Conservation (phyloP, 2,888 invertebrate species). For the Nipponacmea schrenckii region DNA sequence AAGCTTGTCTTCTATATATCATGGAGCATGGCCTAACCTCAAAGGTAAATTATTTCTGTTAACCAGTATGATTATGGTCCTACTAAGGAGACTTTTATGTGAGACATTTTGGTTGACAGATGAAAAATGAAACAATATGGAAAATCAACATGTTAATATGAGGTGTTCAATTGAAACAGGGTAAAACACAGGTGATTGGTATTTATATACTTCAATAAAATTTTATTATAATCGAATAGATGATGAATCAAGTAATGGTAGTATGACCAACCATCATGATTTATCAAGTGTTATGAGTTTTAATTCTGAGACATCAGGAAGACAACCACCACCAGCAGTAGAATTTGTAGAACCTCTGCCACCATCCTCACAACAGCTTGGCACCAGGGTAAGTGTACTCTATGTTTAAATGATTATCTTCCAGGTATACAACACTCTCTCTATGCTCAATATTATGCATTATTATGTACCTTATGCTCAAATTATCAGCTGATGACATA, state of each 20-base stretch:
- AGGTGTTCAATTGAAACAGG: too few species aligned
- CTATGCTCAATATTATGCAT: too few species aligned
- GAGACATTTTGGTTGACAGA: too few species aligned
- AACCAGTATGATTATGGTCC: background rate
- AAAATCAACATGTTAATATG: too few species aligned
- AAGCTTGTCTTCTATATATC: slow-evolving; percentile 70
- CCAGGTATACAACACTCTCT: too few species aligned
- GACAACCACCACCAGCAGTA: slow-evolving; percentile 2
- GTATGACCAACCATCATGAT: slow-evolving; percentile 64
- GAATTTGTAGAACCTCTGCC: slow-evolving; percentile 17
- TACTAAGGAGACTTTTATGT: too few species aligned
- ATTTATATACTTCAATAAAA: too few species aligned
- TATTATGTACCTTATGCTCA: too few species aligned
- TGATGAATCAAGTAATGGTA: slow-evolving; percentile 24
- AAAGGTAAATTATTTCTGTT: slow-evolving; percentile 49
- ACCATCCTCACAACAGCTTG: slow-evolving; percentile 53
- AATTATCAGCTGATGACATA: too few species aligned
- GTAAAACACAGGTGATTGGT: too few species aligned
- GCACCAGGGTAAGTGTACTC: slow-evolving; percentile 41
- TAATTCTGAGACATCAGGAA: slow-evolving; percentile 67
- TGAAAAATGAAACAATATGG: too few species aligned
- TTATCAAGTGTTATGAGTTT: slow-evolving; percentile 76
- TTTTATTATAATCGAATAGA: background rate
- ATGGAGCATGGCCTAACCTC: slow-evolving; percentile 76
- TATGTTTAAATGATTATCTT: too few species aligned